Base-by-base conservation (phyloP, 2,888 invertebrate species). In the Pterostichus niger region DNA sequence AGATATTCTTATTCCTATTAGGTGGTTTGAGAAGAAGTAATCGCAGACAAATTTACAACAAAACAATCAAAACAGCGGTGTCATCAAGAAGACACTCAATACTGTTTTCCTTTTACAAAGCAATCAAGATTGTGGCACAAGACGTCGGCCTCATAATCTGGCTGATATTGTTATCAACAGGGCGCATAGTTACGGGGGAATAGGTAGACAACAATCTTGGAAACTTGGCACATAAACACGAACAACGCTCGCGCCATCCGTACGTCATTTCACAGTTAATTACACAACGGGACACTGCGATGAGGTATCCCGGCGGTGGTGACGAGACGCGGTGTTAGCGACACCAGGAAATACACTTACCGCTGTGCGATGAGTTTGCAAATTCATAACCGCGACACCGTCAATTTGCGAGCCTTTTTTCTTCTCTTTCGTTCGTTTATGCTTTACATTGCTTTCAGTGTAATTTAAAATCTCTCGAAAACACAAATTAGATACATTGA, bases 61-160 rank as follows among this genome's bases (percentile, higher is more conserved):
- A 40, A 40, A 6, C 40, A 40, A 40, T 40, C 40, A 40, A 40
- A 40, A 40, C 3, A 40, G 6, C 40, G 9, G 40, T 40, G 40
- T 40, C 40, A 59, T 59, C 24, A 64, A 64, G 68, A 81, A 77
- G 56, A 78, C 73, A 68, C 84, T 85, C 85, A 84, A 84, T 83
- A 85, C 85, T 85, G 78, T 78, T 84, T 85, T 85, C 85, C 85
- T 85, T 84, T 86, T 85, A 86, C 85, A 85, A 86, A 86, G 86
- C 85, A 85, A 86, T 86, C 86, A 85, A 85, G 86, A 85, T 85
- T 85, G 84, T 84, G 46, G 75, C 56, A 35, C 49, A 56, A 77
- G 52, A 77, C 77, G 56, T 15, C 56, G 33, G 84, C 76, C 71
- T 82, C 83, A 85, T 86, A 85, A 85, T 86, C 85, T 84, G 75